These are phyloP conservation scores for Hypomecis punctinalis DNA, from an alignment of 2,888 invertebrate genomes.

Conservation along the genomic window DNA sequence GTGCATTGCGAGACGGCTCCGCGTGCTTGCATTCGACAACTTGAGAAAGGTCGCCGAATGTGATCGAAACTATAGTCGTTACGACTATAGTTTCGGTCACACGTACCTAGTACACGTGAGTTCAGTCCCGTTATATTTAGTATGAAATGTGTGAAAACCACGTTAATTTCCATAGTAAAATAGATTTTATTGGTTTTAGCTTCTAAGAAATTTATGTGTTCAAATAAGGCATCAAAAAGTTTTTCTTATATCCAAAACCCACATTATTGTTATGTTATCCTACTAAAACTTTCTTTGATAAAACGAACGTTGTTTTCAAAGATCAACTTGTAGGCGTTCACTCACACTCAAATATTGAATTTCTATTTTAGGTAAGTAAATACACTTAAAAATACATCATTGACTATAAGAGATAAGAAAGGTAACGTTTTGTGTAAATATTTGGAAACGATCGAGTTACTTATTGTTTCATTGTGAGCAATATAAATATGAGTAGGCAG, in stretches of 20 bases:
- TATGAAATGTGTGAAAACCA: too few species aligned
- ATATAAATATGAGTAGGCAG: not conserved
- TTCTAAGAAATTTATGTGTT: too few species aligned
- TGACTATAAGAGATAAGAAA: conserved; percentile 17
- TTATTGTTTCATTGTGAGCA: not conserved
- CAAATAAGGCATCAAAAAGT: not conserved
- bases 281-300: not conserved
- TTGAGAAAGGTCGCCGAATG: too few species aligned
- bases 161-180: too few species aligned
- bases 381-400: conserved; percentile 16
- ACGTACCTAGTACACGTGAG: too few species aligned
- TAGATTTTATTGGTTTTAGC: too few species aligned
- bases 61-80: too few species aligned
- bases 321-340: not conserved
- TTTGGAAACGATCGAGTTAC: not conserved
- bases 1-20: too few species aligned
- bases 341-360: conserved; percentile 22
- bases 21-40: too few species aligned
- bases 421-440: conserved; percentile 14
- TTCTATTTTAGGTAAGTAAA: conserved; percentile 6
- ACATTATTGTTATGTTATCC: not conserved
- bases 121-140: too few species aligned
- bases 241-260: not conserved
- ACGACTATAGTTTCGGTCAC: too few species aligned
- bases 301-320: not conserved